phyloP scores from a whole-genome alignment of 2,113 vertebrate genomes.

The Telmatochromis brichardi region DNA sequence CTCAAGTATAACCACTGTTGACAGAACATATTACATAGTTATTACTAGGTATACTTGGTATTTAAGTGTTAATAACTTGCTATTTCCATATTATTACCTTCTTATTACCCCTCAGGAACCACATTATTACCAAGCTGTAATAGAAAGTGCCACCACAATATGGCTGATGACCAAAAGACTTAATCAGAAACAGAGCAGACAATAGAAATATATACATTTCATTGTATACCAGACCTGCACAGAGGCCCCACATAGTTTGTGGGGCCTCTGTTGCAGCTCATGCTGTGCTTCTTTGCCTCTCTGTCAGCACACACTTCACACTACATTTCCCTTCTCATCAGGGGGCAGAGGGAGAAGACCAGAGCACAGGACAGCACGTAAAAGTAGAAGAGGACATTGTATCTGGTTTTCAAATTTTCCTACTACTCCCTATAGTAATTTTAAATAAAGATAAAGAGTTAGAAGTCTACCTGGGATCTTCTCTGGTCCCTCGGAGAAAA shows the following conservation, averaged over 20 bases:
- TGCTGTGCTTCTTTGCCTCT: constrained; percentile 51
- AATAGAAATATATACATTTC: neutral
- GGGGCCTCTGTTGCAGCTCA: constrained; percentile 11
- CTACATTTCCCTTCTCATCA: constrained; percentile 53
- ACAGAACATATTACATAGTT: neutral
- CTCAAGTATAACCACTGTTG: neutral
- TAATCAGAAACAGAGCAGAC: neutral
- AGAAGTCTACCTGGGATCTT: constrained; percentile 78
- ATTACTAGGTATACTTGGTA: neutral
- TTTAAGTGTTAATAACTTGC: neutral
- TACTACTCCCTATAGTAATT: neutral
- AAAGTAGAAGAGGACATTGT: neutral
- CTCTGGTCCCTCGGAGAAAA: constrained; percentile 89
- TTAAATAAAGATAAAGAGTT: neutral
- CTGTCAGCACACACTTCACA: constrained; percentile 67
- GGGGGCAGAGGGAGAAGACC: constrained; percentile 8
- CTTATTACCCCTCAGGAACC: neutral
- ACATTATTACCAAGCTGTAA: neutral
- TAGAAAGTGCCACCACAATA: neutral
- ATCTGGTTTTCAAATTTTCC: neutral
- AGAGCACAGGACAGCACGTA: neutral
- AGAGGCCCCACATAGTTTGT: neutral
- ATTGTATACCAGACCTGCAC: neutral
- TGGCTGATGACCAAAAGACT: neutral
- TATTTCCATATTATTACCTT: neutral